Base-by-base conservation (phyloP, 1,140 invertebrate species). In the Brachionus manjavacas region DNA sequence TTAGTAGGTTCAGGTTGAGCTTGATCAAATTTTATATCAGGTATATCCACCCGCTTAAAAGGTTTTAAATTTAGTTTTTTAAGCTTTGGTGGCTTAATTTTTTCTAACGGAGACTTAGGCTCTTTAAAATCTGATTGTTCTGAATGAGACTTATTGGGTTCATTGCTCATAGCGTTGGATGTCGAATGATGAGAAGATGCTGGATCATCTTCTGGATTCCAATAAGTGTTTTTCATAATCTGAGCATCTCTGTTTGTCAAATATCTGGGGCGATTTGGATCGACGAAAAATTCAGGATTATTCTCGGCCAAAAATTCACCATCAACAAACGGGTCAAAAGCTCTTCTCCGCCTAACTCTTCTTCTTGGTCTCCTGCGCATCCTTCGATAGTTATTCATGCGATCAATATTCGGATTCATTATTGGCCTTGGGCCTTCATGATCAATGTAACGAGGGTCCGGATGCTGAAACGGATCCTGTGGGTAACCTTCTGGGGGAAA, bases 271-370 rank as follows among this genome's bases (percentile, higher is more conserved):
- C 23, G 35, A 20, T 20, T 12, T 39, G 68, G 68, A 41, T 72
- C 35, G 1, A 43, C 31, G 20, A 72, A 41, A 72, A 72, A 72
- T 72, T 72, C 68, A 41, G 68, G 68, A 72, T 72, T 72, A 72
- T 72, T 72, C 31, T 72, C 68, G 4, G 35, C 28, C 35, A 72
- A 72, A 39, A 72, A 72, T 41, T 72, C 68, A n/a, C 35, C 68
- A 72, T 72, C 39, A 9, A 35, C 39, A 41, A 39, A 72, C 16
- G 68, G 28, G 16, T 72, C 35, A 16, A 72, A 20, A 39, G 35
- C 52, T 60, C 52, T n/a, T n/a, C 35, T 14, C 14, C 68, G 68
- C 20, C 68, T 39, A 3, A 68, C 16, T 31, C 66, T 31, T 68
- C 35, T 11, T 20, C 68, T 72, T 43, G 68, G 68, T 41, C 68